A percentile compares a stretch with the other conserved stretches of the same genome.
Evolutionary conservation across 1,140 invertebrate genomes (phyloP).

Genomic region (Drosophila fuyamai): DNA sequence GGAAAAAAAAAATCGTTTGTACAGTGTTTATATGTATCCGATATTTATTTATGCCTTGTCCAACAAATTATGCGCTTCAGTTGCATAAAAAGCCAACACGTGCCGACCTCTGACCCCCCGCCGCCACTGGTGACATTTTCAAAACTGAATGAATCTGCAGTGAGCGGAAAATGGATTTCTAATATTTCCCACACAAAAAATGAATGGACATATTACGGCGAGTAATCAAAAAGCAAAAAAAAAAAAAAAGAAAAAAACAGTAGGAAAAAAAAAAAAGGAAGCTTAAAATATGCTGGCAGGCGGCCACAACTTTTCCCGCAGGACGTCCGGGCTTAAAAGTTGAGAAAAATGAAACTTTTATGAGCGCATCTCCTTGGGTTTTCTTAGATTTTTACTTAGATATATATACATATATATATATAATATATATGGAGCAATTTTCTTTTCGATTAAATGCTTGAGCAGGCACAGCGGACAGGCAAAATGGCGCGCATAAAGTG

Average conservation of each 20-base stretch:
- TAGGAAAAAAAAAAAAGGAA: slow-evolving; percentile 11
- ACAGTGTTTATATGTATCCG: slow-evolving; percentile 60
- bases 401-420: slow-evolving; percentile 12
- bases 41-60: slow-evolving; percentile 82
- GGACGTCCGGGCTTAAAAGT: slow-evolving; percentile 84
- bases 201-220: slow-evolving; percentile 20
- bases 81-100: slow-evolving; percentile 79
- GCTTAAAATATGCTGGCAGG: slow-evolving; percentile 73
- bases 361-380: slow-evolving; percentile 48
- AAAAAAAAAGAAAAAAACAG: slow-evolving; percentile 7
- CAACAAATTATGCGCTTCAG: slow-evolving; percentile 81
- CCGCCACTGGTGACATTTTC: slow-evolving; percentile 60
- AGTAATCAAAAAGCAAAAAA: slow-evolving; percentile 21
- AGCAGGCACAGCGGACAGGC: slow-evolving; percentile 48
- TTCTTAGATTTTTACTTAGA: slow-evolving; percentile 13
- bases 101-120: slow-evolving; percentile 39
- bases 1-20: slow-evolving; percentile 24
- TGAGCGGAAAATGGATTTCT: slow-evolving; percentile 84
- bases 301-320: slow-evolving; percentile 68
- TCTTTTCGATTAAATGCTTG: slow-evolving; percentile 83
- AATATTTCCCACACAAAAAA: slow-evolving; percentile 66
- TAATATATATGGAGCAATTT: slow-evolving; percentile 52
- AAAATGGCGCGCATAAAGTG: slow-evolving; percentile 70
- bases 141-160: slow-evolving; percentile 81
- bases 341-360: slow-evolving; percentile 84